Evolutionary conservation across 2,797 vertebrate genomes (phyloP), one percentile per base, ranked within the genome.

Genomic region (Novumbra hubbsi): DNA sequence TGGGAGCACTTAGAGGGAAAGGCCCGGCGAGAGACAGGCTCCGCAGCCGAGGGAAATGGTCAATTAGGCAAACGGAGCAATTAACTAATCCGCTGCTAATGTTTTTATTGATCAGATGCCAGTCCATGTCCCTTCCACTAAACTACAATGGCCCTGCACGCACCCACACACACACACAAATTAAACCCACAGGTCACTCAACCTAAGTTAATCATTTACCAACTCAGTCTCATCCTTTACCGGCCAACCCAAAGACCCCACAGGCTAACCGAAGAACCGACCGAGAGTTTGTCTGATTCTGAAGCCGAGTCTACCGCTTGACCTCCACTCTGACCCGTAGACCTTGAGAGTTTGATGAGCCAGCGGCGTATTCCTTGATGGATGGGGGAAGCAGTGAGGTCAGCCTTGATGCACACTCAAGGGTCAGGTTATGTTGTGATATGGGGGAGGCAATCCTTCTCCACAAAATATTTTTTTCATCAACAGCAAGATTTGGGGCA

Each of bases 141-240:
- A 74, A 74, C 86, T 78, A 87, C 84, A 0, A 8, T 81, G 48
- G 76, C 84, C 88, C 84, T 85, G 90, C 45, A 45, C 30, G 71
- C 38, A 34, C 8, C 2, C 41, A 24, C n/a, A n/a, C 9, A 57
- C 7, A 8, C n/a, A 11, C 16, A n/a, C 4, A 55, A 55, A 19
- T 17, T 6, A 19, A 55, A 17, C 17, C 50, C 17, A 55, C 55
- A 57, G 19, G 52, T n/a, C 52, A 21, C 52, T 57, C n/a, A 2
- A 21, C 55, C n/a, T 57, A 24, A n/a, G 55, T 57, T 57, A 45
- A 45, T 45, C 41, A 57, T 24, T 57, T 19, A 57, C 8, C 9
- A 57, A 57, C 3, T 8, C 7, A 21, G 55, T 12, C 9, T 16
- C 55, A 24, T 57, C n/a, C 55, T 24, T 57, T n/a, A 57, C 55